These are phyloP conservation scores for Tychaedon coryphoeus DNA, from an alignment of 2,113 vertebrate species.

Conservation along the genomic window DNA sequence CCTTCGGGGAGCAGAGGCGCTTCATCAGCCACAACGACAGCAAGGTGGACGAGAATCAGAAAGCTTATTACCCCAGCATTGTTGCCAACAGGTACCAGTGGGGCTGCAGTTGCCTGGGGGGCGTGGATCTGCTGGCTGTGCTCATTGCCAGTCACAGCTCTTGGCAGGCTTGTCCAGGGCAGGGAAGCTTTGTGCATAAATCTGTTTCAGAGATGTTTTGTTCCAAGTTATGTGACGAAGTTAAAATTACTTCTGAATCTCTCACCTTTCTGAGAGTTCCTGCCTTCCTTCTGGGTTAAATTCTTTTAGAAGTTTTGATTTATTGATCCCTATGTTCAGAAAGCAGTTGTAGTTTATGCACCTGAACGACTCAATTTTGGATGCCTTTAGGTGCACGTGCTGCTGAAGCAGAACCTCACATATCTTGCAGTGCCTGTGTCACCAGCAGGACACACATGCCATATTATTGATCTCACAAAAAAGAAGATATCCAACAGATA, in stretches of 20 bases:
- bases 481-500: background rate
- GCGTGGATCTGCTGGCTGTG: background rate
- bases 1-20: constrained; percentile 87
- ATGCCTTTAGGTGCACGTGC: background rate
- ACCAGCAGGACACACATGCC: background rate
- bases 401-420: background rate
- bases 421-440: background rate
- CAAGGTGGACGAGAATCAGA: constrained; percentile 93
- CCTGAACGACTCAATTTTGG: background rate
- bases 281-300: background rate
- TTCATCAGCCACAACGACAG: constrained; percentile 87
- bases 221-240: background rate
- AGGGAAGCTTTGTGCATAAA: background rate
- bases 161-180: background rate
- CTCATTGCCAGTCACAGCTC: background rate
- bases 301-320: background rate
- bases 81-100: constrained; percentile 89
- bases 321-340: background rate
- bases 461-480: background rate
- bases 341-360: background rate
- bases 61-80: constrained; percentile 93
- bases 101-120: background rate
- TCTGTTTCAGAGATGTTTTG: background rate
- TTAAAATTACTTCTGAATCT: background rate
- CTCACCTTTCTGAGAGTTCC: background rate